These are phyloP conservation scores for Brassicogethes aeneus DNA, from an alignment of 2,888 invertebrate species.

Conservation along the genomic window DNA sequence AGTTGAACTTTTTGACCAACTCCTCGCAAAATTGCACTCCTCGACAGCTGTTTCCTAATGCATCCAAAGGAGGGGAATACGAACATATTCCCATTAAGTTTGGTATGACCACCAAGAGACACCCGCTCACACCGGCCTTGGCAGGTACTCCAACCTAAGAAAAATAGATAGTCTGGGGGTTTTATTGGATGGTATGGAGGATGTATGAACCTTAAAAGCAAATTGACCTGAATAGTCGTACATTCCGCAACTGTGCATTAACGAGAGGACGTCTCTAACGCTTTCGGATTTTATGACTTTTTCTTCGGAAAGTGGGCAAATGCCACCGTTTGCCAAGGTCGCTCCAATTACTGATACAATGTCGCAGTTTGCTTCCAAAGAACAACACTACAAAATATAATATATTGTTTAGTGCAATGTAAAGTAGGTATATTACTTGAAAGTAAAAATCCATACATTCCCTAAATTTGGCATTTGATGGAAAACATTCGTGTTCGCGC, in stretches of 20 bases:
- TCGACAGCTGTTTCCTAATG: conserved; percentile 81
- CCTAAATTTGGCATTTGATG: conserved; percentile 80
- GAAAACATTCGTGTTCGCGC: conserved; percentile 93
- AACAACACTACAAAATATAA: conserved; percentile 67
- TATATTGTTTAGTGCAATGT: neutral
- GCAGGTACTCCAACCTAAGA: conserved; percentile 73
- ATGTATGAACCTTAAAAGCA: conserved; percentile 69
- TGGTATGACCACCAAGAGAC: conserved; percentile 86
- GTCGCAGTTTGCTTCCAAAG: conserved; percentile 92
- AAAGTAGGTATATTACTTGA: conserved; percentile 47
- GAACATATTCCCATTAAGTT: conserved; percentile 94
- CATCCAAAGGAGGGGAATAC: conserved; percentile 89
- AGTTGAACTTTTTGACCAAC: conserved; percentile 84
- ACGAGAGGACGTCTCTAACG: conserved; percentile 87
- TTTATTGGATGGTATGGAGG: too few species aligned
- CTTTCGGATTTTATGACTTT: conserved; percentile 85
- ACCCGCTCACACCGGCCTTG: conserved; percentile 89
- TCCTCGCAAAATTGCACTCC: conserved; percentile 92
- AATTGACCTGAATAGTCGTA: conserved; percentile 96
- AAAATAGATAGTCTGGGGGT: too few species aligned
- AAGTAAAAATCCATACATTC: conserved; percentile 98
- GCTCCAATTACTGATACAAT: conserved; percentile 90
- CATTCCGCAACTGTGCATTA: conserved; percentile 98
- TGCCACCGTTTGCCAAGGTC: conserved; percentile 96
- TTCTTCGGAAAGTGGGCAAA: conserved; percentile 93